Evolutionary conservation across 2,113 vertebrate genomes (phyloP).

Genomic region (Triplophysa tibetana): DNA sequence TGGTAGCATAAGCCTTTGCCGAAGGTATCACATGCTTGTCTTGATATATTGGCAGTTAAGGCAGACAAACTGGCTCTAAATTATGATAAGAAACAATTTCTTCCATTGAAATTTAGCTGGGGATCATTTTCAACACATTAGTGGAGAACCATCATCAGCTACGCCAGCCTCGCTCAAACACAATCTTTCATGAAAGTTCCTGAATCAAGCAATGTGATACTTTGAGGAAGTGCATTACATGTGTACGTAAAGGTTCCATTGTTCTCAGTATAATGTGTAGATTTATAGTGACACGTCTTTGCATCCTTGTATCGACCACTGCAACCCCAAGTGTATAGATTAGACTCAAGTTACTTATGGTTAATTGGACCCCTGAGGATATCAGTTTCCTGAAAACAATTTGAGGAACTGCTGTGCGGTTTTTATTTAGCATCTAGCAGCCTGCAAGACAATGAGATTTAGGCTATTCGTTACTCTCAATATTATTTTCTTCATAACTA

Average conservation of each 20-base stretch:
- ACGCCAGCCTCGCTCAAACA: neutral
- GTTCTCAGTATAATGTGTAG: neutral
- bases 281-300: neutral
- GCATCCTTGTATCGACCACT: neutral
- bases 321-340: conserved; percentile 34
- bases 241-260: neutral
- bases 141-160: neutral
- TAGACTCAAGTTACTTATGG: conserved; percentile 12
- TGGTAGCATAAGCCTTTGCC: conserved; percentile 39
- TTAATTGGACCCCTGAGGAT: conserved; percentile 51
- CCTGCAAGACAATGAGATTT: neutral
- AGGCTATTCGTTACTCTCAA: neutral
- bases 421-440: conserved; percentile 6
- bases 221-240: neutral
- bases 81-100: conserved; percentile 48
- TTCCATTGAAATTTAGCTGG: conserved; percentile 26
- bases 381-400: conserved; percentile 21
- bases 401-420: neutral
- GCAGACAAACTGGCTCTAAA: conserved; percentile 46
- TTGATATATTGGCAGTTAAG: conserved; percentile 41
- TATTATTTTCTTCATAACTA: neutral
- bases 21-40: conserved; percentile 11
- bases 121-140: neutral
- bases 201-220: neutral
- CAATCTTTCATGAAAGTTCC: neutral